A percentile compares a stretch with the other conserved stretches of the same genome.
Evolutionary conservation across 37 sponge, comb jelly and placozoan genomes (phyloP).

Genomic region (Amphimedon queenslandica): DNA sequence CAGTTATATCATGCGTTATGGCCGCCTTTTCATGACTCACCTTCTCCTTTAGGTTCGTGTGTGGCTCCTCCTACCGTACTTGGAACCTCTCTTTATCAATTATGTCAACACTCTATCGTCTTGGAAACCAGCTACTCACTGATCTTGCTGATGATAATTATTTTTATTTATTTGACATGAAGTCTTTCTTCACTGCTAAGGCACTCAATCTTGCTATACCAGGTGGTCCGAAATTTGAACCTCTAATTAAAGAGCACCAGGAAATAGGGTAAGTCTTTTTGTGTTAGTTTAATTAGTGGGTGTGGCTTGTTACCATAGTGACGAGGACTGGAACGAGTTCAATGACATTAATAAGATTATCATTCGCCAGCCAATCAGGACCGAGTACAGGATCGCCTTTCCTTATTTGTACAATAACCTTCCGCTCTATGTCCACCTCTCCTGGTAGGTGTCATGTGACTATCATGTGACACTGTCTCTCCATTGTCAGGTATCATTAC

Average conservation of each 20-base stretch:
- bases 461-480: background rate
- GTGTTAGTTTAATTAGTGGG: background rate
- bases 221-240: constrained; percentile 99
- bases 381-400: constrained; percentile 98
- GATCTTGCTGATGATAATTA: constrained; percentile 98
- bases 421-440: constrained; percentile 96
- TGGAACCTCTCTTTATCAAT: constrained; percentile 90
- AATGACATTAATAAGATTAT: constrained; percentile 99
- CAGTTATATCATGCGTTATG: constrained; percentile 1
- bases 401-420: constrained; percentile 98
- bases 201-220: constrained; percentile 99
- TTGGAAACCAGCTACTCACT: constrained; percentile 98
- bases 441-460: constrained; percentile 57
- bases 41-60: constrained; percentile 59
- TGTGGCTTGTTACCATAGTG: constrained; percentile 32
- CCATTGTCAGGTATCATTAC: constrained; percentile 74
- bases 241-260: constrained; percentile 85
- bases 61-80: constrained; percentile 85
- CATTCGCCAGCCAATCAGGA: constrained; percentile 93
- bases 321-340: constrained; percentile 99
- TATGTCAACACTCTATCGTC: constrained; percentile 97
- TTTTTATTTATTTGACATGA: constrained; percentile 96
- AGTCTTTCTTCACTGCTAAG: constrained; percentile 99
- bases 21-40: background rate
- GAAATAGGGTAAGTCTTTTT: constrained; percentile 39